Percentiles rank a stretch among this genome's conserved stretches.
Evolutionary conservation across 2,797 vertebrate genomes (phyloP).

Genomic region (Australoheros facetus): DNA sequence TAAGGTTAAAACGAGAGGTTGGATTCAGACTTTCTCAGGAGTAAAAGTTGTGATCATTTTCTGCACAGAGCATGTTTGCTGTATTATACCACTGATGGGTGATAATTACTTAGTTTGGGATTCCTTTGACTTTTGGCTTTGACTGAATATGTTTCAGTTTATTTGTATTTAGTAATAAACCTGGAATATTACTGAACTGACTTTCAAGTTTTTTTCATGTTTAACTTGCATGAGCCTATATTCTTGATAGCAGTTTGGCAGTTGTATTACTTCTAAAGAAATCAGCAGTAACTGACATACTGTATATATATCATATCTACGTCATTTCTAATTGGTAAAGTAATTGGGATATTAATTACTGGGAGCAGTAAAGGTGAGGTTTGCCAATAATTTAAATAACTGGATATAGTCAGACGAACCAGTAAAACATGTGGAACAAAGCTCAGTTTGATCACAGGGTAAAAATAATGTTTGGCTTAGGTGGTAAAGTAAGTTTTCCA

Average conservation of each 20-base stretch:
- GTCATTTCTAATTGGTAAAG: not conserved
- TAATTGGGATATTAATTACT: not conserved
- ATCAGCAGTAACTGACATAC: too few species aligned
- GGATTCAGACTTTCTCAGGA: not conserved
- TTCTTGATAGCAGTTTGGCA: too few species aligned
- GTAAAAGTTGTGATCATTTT: not conserved
- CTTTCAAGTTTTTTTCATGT: not conserved
- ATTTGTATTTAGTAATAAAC: not conserved
- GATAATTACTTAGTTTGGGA: not conserved
- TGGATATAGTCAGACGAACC: not conserved
- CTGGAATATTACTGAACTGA: not conserved
- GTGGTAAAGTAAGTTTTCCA: not conserved
- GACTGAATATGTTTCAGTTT: not conserved
- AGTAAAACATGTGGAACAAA: rapidly evolving
- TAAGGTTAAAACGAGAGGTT: not conserved
- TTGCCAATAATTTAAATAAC: too few species aligned
- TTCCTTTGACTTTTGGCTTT: not conserved
- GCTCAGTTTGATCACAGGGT: not conserved
- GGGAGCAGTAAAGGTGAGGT: rapidly evolving
- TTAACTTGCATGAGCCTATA: not conserved
- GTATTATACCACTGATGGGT: rapidly evolving
- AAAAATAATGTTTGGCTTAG: not conserved
- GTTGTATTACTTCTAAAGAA: too few species aligned
- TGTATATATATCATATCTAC: too few species aligned
- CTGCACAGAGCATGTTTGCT: not conserved